Conservation (phyloP, 2,888 invertebrate genomes). For the Andrena chrysosceles region DNA sequence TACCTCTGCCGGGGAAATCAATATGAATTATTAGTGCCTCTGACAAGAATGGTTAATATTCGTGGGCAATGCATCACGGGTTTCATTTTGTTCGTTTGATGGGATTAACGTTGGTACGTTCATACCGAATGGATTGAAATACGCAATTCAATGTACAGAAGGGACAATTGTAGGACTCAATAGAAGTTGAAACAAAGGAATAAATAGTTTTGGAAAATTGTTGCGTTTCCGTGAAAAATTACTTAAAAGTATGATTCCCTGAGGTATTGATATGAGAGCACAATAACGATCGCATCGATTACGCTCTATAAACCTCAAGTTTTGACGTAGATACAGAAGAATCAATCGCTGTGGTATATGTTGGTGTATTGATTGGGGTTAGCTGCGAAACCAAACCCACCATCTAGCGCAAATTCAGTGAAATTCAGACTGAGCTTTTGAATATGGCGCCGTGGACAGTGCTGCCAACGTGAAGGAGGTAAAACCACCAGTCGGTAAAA, state of each 20-base stretch:
- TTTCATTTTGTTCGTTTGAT: conserved; percentile 13
- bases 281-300: conserved; percentile 21
- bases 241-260: too few relatives aligned
- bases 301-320: not conserved
- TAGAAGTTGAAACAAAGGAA: too few relatives aligned
- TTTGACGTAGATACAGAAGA: not conserved
- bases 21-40: conserved; percentile 9
- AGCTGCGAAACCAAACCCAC: conserved; percentile 14
- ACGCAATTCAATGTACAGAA: not conserved
- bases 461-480: conserved; percentile 28
- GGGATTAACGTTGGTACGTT: not conserved
- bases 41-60: conserved; percentile 3
- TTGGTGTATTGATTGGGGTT: conserved; percentile 31
- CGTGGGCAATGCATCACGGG: not conserved
- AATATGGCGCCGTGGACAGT: not conserved
- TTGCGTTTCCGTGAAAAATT: too few relatives aligned
- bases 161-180: too few relatives aligned
- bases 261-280: not conserved
- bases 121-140: not conserved
- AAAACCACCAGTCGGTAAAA: conserved; percentile 46
- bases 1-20: not conserved
- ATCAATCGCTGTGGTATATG: not conserved
- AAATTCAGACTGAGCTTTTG: not conserved
- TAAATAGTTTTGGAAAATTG: too few relatives aligned
- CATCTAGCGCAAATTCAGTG: conserved; percentile 28